A percentile compares a stretch with the other conserved stretches of the same genome.
phyloP scores from a whole-genome alignment of 2,113 vertebrate species.

The Tinamus guttatus region DNA sequence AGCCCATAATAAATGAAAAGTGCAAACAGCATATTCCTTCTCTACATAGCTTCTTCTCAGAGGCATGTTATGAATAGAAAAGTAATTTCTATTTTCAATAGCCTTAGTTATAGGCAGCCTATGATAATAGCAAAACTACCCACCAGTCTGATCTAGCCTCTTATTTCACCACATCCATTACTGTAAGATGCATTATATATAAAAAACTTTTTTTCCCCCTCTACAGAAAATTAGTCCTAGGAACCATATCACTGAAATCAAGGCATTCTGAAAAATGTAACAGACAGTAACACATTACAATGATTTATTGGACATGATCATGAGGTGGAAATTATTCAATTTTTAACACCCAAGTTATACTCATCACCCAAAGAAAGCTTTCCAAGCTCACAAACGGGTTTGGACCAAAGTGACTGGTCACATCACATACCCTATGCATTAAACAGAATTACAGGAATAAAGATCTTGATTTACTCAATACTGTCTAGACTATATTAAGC shows the following conservation, averaged over 20 bases:
- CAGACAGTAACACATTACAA: neutral
- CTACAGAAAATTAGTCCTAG: neutral
- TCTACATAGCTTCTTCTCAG: neutral
- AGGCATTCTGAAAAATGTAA: neutral
- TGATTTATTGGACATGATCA: neutral
- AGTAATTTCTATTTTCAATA: neutral
- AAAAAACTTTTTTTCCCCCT: neutral
- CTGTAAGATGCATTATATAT: accelerated
- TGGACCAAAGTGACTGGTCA: neutral
- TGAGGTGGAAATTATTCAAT: neutral
- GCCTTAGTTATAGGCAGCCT: neutral
- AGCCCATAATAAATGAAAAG: neutral
- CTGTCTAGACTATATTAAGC: neutral
- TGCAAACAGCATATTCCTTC: neutral
- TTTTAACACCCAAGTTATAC: neutral
- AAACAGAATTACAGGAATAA: neutral
- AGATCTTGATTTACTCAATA: neutral
- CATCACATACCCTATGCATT: neutral
- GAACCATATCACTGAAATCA: neutral
- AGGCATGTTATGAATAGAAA: neutral
- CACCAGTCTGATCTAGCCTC: neutral
- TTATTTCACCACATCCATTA: neutral
- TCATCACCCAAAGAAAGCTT: neutral
- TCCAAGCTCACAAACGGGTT: neutral
- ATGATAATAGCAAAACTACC: neutral